These are phyloP conservation scores for Triops longicaudatus DNA, from an alignment of 1,140 invertebrate genomes.

Conservation along the genomic window DNA sequence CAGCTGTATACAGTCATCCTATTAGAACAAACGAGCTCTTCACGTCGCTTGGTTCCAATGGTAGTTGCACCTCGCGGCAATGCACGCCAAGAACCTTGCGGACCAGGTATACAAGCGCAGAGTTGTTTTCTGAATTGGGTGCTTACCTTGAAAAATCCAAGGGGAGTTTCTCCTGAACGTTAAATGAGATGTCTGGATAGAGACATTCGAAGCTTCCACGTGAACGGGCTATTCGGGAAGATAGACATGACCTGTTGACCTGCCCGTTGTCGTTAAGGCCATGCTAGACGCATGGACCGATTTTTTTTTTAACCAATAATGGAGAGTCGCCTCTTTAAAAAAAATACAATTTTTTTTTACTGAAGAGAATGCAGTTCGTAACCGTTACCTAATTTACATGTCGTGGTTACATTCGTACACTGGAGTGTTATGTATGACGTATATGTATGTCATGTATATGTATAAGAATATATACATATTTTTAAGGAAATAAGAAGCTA, in stretches of 20 bases:
- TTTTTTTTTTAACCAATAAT: no score
- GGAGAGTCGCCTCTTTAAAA: no score
- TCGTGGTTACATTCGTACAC: no score
- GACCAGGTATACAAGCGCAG: background rate
- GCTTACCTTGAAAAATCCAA: background rate
- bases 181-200: slow-evolving; percentile 2
- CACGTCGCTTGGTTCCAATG: background rate
- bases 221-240: background rate
- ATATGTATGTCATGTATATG: no score
- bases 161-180: background rate
- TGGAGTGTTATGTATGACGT: no score
- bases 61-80: background rate
- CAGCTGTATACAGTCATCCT: background rate
- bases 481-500: no score
- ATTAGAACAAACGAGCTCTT: slow-evolving; percentile 4
- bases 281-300: background rate
- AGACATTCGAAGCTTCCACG: background rate
- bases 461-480: no score
- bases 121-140: no score
- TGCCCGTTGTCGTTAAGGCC: background rate
- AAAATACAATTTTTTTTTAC: no score
- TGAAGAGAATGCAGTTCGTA: no score
- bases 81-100: background rate
- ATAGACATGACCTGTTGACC: slow-evolving; percentile 7
- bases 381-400: no score